phyloP scores from a whole-genome alignment of 2,888 invertebrate species.

The Trichacis sp. region DNA sequence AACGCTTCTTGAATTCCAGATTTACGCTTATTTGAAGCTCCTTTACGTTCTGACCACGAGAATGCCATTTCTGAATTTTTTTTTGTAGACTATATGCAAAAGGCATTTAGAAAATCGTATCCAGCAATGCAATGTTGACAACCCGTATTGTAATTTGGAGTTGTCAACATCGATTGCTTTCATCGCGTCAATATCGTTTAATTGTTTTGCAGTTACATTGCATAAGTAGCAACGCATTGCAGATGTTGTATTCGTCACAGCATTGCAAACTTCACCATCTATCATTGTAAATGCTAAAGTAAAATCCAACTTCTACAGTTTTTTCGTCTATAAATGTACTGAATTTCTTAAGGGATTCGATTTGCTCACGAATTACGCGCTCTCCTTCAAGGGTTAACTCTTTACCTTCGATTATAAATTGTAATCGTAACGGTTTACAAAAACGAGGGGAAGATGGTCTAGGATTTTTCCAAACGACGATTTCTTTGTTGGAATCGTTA shows the following conservation, averaged over 20 bases:
- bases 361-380: slow-evolving; percentile 25
- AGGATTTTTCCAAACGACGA: no score
- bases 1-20: no score
- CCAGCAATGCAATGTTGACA: no score
- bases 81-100: no score
- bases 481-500: slow-evolving; percentile 1
- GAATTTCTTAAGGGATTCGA: no score
- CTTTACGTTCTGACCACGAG: slow-evolving; percentile 34
- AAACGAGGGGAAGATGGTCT: slow-evolving; percentile 8
- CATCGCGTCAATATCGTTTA: no score
- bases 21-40: background rate
- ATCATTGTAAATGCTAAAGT: background rate
- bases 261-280: slow-evolving; percentile 53
- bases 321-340: slow-evolving; percentile 19
- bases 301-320: slow-evolving; percentile 6
- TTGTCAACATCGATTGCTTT: background rate
- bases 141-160: no score
- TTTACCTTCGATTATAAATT: slow-evolving; percentile 34
- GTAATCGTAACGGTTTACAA: slow-evolving; percentile 22
- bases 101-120: no score
- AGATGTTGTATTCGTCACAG: slow-evolving; percentile 26
- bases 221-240: slow-evolving; percentile 40
- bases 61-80: slow-evolving; percentile 25
- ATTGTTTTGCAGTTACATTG: slow-evolving; percentile 27
- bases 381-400: slow-evolving; percentile 9